Conservation (phyloP, 2,113 vertebrate genomes). For the Paraplagusia blochii region DNA sequence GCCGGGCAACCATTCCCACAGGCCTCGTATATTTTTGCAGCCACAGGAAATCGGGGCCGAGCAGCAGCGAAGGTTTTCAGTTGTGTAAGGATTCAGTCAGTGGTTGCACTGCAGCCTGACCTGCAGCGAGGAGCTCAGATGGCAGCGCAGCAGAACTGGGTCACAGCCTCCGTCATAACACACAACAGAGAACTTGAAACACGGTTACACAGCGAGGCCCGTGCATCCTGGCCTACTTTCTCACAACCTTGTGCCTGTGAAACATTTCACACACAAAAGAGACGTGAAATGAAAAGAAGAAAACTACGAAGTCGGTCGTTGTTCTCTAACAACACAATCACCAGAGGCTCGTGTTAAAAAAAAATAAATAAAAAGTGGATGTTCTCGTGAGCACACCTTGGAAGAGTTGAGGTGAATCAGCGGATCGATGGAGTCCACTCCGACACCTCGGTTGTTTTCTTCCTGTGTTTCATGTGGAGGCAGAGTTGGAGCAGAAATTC, state of each 20-base stretch:
- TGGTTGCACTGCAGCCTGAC: constrained; percentile 49
- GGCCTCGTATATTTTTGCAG: constrained; percentile 23
- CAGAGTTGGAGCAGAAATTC: constrained; percentile 11
- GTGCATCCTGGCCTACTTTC: constrained; percentile 59
- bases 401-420: constrained; percentile 7
- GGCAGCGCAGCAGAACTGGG: constrained; percentile 54
- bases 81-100: constrained; percentile 42
- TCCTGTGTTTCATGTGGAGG: constrained; percentile 27
- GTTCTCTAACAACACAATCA: neutral
- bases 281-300: constrained; percentile 12
- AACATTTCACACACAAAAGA: constrained; percentile 39
- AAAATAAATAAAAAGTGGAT: neutral
- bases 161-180: constrained; percentile 53
- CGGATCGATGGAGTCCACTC: constrained; percentile 12
- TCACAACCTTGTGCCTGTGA: constrained; percentile 33
- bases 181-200: constrained; percentile 42
- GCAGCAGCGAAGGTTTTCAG: constrained; percentile 16
- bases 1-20: constrained; percentile 41
- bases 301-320: too few relatives aligned
- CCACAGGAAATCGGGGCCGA: constrained; percentile 26
- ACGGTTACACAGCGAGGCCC: constrained; percentile 33
- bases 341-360: neutral
- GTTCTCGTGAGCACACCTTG: neutral
- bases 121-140: constrained; percentile 59
- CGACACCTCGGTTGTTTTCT: constrained; percentile 6